These are phyloP conservation scores for Tromatobia lineatoria DNA, from an alignment of 2,888 invertebrate genomes.

Conservation along the genomic window DNA sequence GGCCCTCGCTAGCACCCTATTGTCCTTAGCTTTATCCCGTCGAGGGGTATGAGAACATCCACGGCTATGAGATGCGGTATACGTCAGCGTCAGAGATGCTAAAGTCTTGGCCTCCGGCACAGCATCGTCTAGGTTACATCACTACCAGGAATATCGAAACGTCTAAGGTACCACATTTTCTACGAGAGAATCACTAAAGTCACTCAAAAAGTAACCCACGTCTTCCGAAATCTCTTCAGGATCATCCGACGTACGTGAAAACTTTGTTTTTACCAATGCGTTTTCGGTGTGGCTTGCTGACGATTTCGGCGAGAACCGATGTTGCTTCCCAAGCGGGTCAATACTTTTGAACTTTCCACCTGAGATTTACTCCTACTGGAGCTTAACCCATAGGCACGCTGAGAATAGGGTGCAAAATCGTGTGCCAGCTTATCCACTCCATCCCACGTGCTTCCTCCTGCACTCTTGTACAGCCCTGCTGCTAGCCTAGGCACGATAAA, in stretches of 20 bases:
- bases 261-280: constrained; percentile 42
- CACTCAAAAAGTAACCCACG: constrained; percentile 21
- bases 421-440: constrained; percentile 55
- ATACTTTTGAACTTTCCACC: constrained; percentile 58
- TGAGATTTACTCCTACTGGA: constrained; percentile 43
- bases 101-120: constrained; percentile 47
- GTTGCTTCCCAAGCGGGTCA: constrained; percentile 35
- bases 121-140: constrained; percentile 42
- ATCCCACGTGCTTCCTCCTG: constrained; percentile 43
- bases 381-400: constrained; percentile 49
- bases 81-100: constrained; percentile 21
- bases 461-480: constrained; percentile 19
- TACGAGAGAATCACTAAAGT: constrained; percentile 15
- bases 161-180: constrained; percentile 38
- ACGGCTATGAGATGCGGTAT: neutral
- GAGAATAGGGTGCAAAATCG: constrained; percentile 66
- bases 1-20: constrained; percentile 75
- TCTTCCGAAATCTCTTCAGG: constrained; percentile 55
- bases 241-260: constrained; percentile 55
- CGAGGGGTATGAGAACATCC: constrained; percentile 27
- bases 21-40: constrained; percentile 79
- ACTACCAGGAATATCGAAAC: constrained; percentile 48
- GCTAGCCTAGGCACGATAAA: constrained; percentile 62
- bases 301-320: constrained; percentile 12
- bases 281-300: constrained; percentile 15